phyloP scores from a whole-genome alignment of 1,140 invertebrate genomes.

The Zaprionus vittiger region DNA sequence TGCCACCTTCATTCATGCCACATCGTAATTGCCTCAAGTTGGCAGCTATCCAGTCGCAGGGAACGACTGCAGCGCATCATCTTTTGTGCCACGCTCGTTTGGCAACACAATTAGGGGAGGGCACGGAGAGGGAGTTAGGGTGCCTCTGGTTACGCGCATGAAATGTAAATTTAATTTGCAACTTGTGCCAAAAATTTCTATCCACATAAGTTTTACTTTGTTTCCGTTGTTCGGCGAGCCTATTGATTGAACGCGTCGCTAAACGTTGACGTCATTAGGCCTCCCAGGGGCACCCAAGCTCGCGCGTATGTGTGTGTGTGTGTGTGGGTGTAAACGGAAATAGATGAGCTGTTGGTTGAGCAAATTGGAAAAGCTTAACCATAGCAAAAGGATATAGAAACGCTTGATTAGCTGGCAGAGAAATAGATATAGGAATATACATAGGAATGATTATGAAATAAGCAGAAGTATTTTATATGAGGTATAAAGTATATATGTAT shows the following conservation, averaged over 20 bases:
- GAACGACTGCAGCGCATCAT: conserved; percentile 36
- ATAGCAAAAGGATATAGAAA: not conserved
- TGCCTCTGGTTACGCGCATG: conserved; percentile 60
- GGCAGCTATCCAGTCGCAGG: conserved; percentile 27
- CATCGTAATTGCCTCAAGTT: conserved; percentile 48
- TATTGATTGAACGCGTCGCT: conserved; percentile 36
- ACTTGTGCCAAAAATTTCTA: conserved; percentile 67
- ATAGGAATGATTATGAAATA: not conserved
- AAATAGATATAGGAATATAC: not conserved
- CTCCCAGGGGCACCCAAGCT: too few relatives aligned
- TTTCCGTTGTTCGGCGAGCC: conserved; percentile 17
- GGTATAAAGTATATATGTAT: not conserved
- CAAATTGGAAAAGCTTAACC: conserved; percentile 20
- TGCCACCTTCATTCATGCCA: conserved; percentile 17
- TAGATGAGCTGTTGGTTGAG: conserved; percentile 26
- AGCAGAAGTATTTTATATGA: not conserved
- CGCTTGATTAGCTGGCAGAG: not conserved
- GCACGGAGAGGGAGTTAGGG: not conserved
- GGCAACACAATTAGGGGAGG: conserved; percentile 50
- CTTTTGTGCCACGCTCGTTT: conserved; percentile 29
- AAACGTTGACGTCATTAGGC: conserved; percentile 65
- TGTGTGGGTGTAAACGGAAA: conserved; percentile 33
- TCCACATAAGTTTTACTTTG: conserved; percentile 43
- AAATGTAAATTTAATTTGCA: conserved; percentile 82
- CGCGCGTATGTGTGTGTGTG: not conserved